Evolutionary conservation across 37 sponge, comb jelly and placozoan genomes (phyloP), one percentile per base, ranked within the genome.

Genomic region (Chondrilla cf. caribensis): DNA sequence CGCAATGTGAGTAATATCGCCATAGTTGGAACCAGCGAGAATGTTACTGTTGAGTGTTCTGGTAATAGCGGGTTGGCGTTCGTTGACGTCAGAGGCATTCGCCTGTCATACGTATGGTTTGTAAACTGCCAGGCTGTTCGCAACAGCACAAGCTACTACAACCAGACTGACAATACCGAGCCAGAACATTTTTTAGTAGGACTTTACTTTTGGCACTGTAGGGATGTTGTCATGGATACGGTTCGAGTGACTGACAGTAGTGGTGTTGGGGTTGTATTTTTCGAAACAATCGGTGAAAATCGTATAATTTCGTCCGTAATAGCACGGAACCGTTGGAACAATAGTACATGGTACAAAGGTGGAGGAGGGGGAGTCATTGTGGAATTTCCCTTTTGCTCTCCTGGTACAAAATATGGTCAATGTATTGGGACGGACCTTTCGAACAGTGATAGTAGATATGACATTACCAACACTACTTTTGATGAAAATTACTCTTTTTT

Each of bases 331-430:
- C 0, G 4, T 22, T 17, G 72, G 67, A 3, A 59, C 6, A 17
- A 28, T 14, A 51, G 51, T n/a, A 47, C 79, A 71, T 22, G 17
- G 8, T 6, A 17, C 11, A 15, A 25, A 19, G 21, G 70, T 64
- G 85, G 89, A 40, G 68, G 68, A 18, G 85, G 85, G 37, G 85
- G 85, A 19, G 79, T 89, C 39, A 47, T 38, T 58, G 60, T 89
- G 0, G 89, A 89, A 60, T 80, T 81, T 41, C 75, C 60, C 17
- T 84, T 78, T 40, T 89, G 85, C 39, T 18, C 26, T 40, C 89
- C 89, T 21, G 89, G 89, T 33, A 68, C 70, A 33, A 28, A 0
- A 2, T 22, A 77, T 31, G 79, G 83, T 29, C 35, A 67, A 28
- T 67, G 68, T 33, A 26, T 31, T 29, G 4, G 2, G 7, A 22